Base-by-base conservation (phyloP, 2,888 invertebrate species). In the Lasius platythorax region DNA sequence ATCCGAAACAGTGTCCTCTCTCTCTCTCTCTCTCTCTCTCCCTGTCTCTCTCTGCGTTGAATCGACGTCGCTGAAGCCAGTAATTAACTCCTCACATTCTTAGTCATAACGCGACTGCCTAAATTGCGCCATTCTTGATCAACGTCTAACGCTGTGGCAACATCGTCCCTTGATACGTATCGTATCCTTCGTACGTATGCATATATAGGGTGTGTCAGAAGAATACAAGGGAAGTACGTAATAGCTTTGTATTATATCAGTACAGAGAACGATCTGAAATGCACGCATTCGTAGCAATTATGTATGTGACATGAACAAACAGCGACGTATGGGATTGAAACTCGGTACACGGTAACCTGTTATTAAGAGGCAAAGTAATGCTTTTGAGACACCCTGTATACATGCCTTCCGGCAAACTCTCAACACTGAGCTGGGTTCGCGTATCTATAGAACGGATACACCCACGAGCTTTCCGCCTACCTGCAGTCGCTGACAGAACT, bases 401-500 rank as follows among this genome's bases (percentile, higher is more conserved):
- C 79, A 79, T 73, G 70, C 56, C 70, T 83, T 15, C 66, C 46
- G 78, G 76, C 61, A 15, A 74, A 23, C 82, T 78, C 68, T 85
- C 68, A 81, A 63, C 86, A 66, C 74, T 23, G 43, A 28, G 23
- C 37, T 63, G 72, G 28, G 18, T 53, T 12, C 43, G 70, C 67
- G 64, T 53, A 84, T 84, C 61, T 63, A 78, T 67, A 68, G 63
- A 83, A 83, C 75, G 83, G 84, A 81, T 79, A 89, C 87, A 86
- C 82, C 87, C 85, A 88, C 87, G 64, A 87, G 75, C 86, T 86
- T 87, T 79, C 85, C 85, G 78, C 85, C 89, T 91, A 91, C 91
- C 90, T 91, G 92, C 92, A 92, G 91, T 92, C 90, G 93, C 91
- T 89, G 92, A 92, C 92, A 93, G 91, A 88, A 87, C 73, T 89